A percentile compares a stretch with the other conserved stretches of the same genome.
phyloP scores from a whole-genome alignment of 2,888 invertebrate species.

The Cremastinae sp. region DNA sequence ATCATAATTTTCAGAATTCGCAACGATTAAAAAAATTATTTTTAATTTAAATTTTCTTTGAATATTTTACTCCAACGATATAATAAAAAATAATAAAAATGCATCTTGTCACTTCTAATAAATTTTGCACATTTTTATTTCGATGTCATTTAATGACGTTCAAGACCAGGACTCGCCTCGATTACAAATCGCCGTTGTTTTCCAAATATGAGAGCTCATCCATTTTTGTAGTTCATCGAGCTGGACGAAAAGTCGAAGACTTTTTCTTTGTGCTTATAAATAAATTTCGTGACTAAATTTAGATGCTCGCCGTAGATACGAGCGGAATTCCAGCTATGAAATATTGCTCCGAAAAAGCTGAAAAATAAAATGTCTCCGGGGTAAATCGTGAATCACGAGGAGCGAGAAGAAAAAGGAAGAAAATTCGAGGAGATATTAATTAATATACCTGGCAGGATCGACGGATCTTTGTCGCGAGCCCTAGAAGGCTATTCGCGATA shows the following conservation, averaged over 20 bases:
- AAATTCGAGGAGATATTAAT: conserved; percentile 9
- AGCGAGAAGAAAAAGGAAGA: neutral
- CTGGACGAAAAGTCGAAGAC: conserved; percentile 13
- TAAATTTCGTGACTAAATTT: too few relatives aligned
- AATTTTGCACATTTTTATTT: conserved; percentile 18
- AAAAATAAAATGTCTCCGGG: neutral
- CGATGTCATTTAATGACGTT: conserved; percentile 42
- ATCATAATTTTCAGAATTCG: too few relatives aligned
- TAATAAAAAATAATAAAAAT: neutral
- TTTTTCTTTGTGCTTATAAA: neutral
- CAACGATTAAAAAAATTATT: too few relatives aligned
- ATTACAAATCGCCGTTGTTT: conserved; percentile 61
- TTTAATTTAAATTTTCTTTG: too few relatives aligned
- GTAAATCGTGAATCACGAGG: conserved; percentile 26
- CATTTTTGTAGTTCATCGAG: conserved; percentile 45
- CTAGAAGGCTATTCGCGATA: conserved; percentile 49
- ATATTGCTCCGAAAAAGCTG: neutral
- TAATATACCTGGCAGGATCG: conserved; percentile 34
- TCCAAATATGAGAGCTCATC: conserved; percentile 63
- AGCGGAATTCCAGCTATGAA: neutral
- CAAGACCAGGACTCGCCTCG: conserved; percentile 62
- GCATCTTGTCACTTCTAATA: neutral
- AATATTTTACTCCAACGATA: neutral
- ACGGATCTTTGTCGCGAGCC: conserved; percentile 28
- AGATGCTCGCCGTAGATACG: neutral